Conservation (phyloP, 2,113 vertebrate species). For the Balaenoptera acutorostrata region DNA sequence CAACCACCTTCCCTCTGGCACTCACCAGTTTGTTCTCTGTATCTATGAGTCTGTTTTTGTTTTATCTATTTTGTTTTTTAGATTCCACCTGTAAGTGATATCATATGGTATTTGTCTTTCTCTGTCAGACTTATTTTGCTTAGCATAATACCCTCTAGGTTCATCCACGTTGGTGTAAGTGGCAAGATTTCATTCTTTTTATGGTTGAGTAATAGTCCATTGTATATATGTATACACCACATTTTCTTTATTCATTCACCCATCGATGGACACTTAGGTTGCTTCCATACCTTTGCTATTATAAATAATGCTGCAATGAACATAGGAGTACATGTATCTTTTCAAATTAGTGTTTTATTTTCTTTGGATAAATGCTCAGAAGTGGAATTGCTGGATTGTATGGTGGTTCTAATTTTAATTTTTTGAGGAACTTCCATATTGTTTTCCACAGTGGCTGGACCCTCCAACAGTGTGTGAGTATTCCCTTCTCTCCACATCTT, state of each 20-base stretch:
- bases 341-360: not conserved
- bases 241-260: not conserved
- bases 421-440: not conserved
- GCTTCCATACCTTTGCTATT: not conserved
- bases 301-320: not conserved
- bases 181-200: not conserved
- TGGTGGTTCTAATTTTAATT: not conserved
- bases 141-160: not conserved
- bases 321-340: not conserved
- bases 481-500: not conserved
- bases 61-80: not conserved
- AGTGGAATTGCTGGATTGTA: not conserved
- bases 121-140: not conserved
- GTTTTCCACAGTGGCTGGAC: not conserved
- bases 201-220: not conserved
- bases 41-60: not conserved
- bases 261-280: not conserved
- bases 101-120: not conserved
- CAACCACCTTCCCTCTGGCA: not conserved
- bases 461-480: not conserved
- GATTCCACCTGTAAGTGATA: not conserved
- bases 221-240: not conserved
- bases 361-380: not conserved
- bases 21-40: not conserved
- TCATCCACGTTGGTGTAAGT: not conserved